Base-by-base conservation (phyloP, 2,113 vertebrate species). In the Misgurnus anguillicaudatus region DNA sequence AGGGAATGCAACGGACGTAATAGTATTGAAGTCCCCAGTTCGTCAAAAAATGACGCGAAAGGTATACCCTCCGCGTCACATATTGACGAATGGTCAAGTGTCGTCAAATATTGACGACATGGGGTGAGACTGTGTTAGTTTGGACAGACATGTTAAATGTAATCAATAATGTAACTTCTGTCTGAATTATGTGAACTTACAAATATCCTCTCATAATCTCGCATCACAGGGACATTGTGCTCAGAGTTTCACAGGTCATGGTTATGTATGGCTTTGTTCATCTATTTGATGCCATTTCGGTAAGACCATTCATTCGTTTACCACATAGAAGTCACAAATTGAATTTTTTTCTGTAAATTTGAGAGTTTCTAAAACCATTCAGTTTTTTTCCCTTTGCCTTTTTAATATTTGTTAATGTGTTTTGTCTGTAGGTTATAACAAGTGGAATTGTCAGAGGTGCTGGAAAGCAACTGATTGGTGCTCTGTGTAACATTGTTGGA, bases 381-480 rank as follows among this genome's bases (percentile, higher is more conserved):
- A n/a, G n/a, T n/a, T 31, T 31, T 31, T 31, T 31, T 1, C 24
- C 24, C 24, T 31, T 31, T 31, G 24, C 2, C 24, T 31, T 55
- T 55, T 16, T n/a, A 16, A 17, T 55, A 17, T 1, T 16, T 16
- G 1, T 1, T 17, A 16, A 55, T 19, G 19, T 57, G n/a, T 65
- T 45, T 57, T 36, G 36, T 76, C 9, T 57, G n/a, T 57, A 57
- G 53, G 53, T 6, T 19, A 85, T 94, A 68, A 91, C 84, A 0
- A 81, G 92, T 0, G 93, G 94, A 4, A 88, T 97, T 60, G 86
- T 95, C 66, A 90, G 94, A 78, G 95, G 95, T 5, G 85, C 92
- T 0, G 94, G 95, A 65, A 95, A 92, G 88, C 95, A 95, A 84
- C 89, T 86, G 66, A 83, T 95, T 0, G 95, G 96, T 0, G 95